Conservation (phyloP, 92 coral and sea anemone genomes). For the Epizoanthus rinbou region DNA sequence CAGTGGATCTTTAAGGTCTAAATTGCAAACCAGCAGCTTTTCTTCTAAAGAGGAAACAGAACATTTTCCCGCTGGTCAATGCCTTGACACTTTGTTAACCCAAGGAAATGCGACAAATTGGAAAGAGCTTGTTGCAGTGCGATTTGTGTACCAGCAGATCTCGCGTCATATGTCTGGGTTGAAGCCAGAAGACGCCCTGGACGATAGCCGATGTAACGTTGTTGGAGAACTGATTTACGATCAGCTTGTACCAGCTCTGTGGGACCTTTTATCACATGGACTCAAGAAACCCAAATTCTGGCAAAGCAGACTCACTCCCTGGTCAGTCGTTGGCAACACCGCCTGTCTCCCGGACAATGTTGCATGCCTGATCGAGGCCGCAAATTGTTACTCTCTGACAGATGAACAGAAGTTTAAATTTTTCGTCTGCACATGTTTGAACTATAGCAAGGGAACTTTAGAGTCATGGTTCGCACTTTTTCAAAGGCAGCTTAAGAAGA, state of each 20-base stretch:
- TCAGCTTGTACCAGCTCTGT: slow-evolving; percentile 16
- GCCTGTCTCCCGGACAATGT: neutral
- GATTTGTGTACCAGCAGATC: slow-evolving; percentile 13
- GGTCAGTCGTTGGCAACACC: slow-evolving; percentile 2
- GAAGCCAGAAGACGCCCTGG: slow-evolving; percentile 24
- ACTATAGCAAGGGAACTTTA: slow-evolving; percentile 14
- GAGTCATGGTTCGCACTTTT: slow-evolving; percentile 12
- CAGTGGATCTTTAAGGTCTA: slow-evolving; percentile 26
- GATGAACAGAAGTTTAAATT: slow-evolving; percentile 28
- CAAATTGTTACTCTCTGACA: slow-evolving; percentile 30
- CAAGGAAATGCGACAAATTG: neutral
- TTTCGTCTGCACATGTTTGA: slow-evolving; percentile 32
- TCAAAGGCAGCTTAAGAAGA: slow-evolving; percentile 13
- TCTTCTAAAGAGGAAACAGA: slow-evolving; percentile 1
- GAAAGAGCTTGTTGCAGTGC: neutral
- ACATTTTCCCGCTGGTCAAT: neutral
- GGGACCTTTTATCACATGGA: slow-evolving; percentile 11
- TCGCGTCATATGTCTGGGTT: slow-evolving; percentile 34
- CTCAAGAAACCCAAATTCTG: slow-evolving; percentile 23
- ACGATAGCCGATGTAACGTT: slow-evolving; percentile 15
- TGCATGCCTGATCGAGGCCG: neutral
- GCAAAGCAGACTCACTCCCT: slow-evolving; percentile 31
- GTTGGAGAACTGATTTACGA: slow-evolving; percentile 39
- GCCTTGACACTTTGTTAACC: neutral
- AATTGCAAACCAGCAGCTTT: neutral